Evolutionary conservation across 2,113 vertebrate species (phyloP).

Genomic region (Camelus bactrianus): DNA sequence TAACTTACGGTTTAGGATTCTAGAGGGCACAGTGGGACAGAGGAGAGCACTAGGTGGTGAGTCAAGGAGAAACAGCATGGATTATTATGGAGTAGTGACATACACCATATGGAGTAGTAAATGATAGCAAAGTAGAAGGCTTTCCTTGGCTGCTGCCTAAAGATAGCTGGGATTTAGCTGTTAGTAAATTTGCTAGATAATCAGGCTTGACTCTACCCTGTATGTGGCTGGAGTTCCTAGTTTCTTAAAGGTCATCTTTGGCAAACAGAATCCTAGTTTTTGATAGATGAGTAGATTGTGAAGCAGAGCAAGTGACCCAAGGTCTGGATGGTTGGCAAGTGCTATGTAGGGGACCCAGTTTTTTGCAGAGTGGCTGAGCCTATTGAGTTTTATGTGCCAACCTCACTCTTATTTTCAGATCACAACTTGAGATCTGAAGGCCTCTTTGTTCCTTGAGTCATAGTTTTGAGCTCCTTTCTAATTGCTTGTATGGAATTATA

Average conservation of each 20-base stretch:
- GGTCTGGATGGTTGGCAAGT: not conserved
- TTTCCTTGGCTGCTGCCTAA: not conserved
- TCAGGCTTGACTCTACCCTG: not conserved
- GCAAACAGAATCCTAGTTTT: not conserved
- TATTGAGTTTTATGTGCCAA: not conserved
- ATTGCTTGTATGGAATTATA: not conserved
- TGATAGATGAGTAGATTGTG: not conserved
- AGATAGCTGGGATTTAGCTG: not conserved
- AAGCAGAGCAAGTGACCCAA: not conserved
- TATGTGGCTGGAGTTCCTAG: not conserved
- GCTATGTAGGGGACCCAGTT: not conserved
- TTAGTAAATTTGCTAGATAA: not conserved
- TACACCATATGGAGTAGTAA: not conserved
- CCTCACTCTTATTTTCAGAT: not conserved
- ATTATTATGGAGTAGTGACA: not conserved
- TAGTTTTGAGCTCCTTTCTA: not conserved
- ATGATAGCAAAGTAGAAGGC: not conserved
- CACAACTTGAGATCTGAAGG: not conserved
- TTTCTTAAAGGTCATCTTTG: not conserved
- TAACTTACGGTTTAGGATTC: not conserved
- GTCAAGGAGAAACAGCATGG: not conserved
- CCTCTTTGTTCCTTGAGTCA: not conserved
- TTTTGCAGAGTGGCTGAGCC: not conserved
- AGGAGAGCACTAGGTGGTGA: not conserved
- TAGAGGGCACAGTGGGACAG: not conserved